A percentile compares a stretch with the other conserved stretches of the same genome.
phyloP scores from a whole-genome alignment of 2,888 invertebrate species.

The Celastrina argiolus region DNA sequence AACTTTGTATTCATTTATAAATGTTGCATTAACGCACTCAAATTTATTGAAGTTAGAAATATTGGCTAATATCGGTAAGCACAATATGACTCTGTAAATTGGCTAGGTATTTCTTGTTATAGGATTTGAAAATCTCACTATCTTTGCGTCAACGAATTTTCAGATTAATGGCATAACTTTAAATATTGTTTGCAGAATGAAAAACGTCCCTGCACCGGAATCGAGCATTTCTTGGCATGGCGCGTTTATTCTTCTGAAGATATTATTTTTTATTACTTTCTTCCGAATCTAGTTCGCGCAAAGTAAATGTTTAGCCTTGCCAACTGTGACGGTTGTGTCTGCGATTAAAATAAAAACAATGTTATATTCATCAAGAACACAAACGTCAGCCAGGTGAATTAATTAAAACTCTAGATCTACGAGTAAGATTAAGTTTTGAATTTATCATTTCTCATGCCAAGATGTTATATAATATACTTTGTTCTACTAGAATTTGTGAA shows the following conservation, averaged over 20 bases:
- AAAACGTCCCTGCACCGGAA: slow-evolving; percentile 12
- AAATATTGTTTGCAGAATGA: slow-evolving; percentile 10
- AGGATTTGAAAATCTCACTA: background rate
- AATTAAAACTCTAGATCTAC: too few species aligned
- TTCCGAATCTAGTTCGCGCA: background rate
- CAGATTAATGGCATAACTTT: slow-evolving; percentile 3
- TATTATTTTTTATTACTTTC: slow-evolving; percentile 11
- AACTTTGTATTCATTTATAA: too few species aligned
- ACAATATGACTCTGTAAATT: too few species aligned
- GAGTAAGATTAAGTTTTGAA: too few species aligned
- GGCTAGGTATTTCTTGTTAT: too few species aligned
- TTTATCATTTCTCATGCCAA: too few species aligned
- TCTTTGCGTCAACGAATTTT: background rate
- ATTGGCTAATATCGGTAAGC: too few species aligned
- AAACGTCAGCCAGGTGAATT: background rate
- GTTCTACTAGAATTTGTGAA: too few species aligned
- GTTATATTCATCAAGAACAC: background rate
- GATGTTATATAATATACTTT: too few species aligned
- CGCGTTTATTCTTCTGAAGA: background rate
- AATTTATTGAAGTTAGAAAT: too few species aligned
- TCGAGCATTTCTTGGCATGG: slow-evolving; percentile 1
- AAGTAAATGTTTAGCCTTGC: background rate
- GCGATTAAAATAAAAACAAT: background rate
- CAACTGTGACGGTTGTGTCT: background rate
- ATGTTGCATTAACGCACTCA: too few species aligned